Base-by-base conservation (phyloP, 1,140 invertebrate genomes). In the Heliconius congener region DNA sequence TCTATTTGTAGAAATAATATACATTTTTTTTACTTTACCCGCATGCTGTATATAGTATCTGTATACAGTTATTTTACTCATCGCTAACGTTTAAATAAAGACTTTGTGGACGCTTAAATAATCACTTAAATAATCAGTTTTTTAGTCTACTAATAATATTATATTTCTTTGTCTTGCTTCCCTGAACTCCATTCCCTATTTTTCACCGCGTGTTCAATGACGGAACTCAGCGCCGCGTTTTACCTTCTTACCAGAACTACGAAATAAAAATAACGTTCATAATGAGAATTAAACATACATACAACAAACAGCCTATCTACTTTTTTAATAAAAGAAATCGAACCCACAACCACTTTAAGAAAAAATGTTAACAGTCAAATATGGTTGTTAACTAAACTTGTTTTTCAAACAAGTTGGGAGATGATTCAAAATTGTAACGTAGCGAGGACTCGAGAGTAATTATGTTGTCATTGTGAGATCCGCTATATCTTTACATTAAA, bases 391-490 rank as follows among this genome's bases (percentile, higher is more conserved):
- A 74, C 50, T 74, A 71, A 74, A 71, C 78, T 23, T 19, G 60
- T 78, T 78, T 11, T 23, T 6, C 37, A 75, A 52, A 70, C 77
- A 55, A 30, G 75, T 79, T 82, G 76, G 78, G 60, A 57, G 74
- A 78, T 60, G 76, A 77, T 80, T 81, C 73, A 75, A 83, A 82
- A 79, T 70, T 73, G 71, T 73, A 78, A 78, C 83, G 57, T 27
- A 52, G 50, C 50, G 50, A 52, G 16, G 16, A 19, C 72, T 74
- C 80, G 78, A 78, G 80, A 72, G 73, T 84, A 82, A 84, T 84
- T 82, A 84, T 84, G 79, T 81, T 84, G 83, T 85, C 83, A 79
- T 81, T 80, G 73, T 76, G 37, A 66, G 74, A 79, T 79, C 76
- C 83, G 80, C 82, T 81, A 76, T 75, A 82, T 77, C 81, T 82